Base-by-base conservation (phyloP, 2,888 invertebrate species). In the Noctuana brunneofusca region DNA sequence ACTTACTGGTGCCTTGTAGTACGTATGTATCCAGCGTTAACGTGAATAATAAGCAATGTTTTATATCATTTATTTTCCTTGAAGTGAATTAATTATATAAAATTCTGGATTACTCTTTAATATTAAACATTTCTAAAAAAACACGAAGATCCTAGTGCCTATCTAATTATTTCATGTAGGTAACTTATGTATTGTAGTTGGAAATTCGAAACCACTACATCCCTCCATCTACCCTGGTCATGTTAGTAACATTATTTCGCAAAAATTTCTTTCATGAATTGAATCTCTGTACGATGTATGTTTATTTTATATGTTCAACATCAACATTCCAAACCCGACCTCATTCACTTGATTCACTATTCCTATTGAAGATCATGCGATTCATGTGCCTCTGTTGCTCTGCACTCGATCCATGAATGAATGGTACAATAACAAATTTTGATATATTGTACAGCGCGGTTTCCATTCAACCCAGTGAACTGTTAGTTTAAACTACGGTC, bases 391-490 rank as follows among this genome's bases (percentile, higher is more conserved):
- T 8, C 50, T 14, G 30, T 30, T 30, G 52, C 54, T 60, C 60
- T 18, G 54, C 54, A 16, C 48, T 38, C 35, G 48, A 55, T 49
- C 60, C 43, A 20, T 62, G 60, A 62, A 62, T 62, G 60, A 62
- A 62, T 55, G 48, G 46, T 55, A 55, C 60, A 55, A 60, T 54
- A 54, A 60, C 27, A 55, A 54, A 54, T 54, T 60, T 58, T 60
- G 32, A 54, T 60, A 56, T 56, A 56, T 32, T 56, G 48, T 60
- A n/a, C 38, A 24, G 35, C 32, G 46, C 46, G 54, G 48, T 53
- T 60, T 53, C 53, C 60, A 60, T 55, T 49, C 60, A 55, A 35
- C 16, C 16, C 53, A 35, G 24, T 48, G 24, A 48, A 54, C 60
- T 60, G 52, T 32, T 30, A 38, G 59, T 53, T 60, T 53, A 43